A percentile compares a stretch with the other conserved stretches of the same genome.
These are phyloP conservation scores for Listronotus bonariensis DNA, from an alignment of 1,140 invertebrate genomes.

Conservation along the genomic window DNA sequence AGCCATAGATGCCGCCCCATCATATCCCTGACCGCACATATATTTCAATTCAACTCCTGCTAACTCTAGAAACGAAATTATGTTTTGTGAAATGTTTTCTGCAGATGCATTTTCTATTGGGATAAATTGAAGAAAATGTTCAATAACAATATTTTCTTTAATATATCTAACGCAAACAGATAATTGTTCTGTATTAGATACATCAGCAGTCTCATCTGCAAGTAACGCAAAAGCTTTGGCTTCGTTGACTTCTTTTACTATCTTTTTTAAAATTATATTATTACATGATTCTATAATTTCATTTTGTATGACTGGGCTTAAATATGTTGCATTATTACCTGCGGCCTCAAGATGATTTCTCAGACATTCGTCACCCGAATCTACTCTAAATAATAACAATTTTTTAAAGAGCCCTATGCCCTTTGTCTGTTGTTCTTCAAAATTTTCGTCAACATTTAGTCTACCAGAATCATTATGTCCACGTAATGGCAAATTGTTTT, in stretches of 20 bases:
- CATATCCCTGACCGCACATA: no score
- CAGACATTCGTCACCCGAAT: not conserved
- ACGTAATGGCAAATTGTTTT: not conserved
- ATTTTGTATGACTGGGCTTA: constrained; percentile 12
- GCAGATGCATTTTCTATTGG: no score
- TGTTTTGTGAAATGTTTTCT: no score
- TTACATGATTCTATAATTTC: constrained; percentile 10
- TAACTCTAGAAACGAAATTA: no score
- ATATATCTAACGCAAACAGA: constrained; percentile 6
- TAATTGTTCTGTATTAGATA: constrained; percentile 8
- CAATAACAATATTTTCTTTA: no score
- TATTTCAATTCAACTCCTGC: no score
- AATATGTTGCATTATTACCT: constrained; percentile 1
- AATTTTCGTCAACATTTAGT: not conserved
- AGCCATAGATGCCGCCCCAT: no score
- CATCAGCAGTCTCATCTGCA: constrained; percentile 10
- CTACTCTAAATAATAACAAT: not conserved
- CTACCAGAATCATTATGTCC: not conserved
- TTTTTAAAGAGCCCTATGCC: constrained; percentile 1
- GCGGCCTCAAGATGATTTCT: no score
- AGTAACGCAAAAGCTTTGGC: constrained; percentile 5
- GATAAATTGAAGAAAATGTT: no score
- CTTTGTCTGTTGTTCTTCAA: not conserved
- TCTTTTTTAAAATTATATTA: not conserved
- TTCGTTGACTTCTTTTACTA: constrained; percentile 4